These are phyloP conservation scores for Vanessa cardui DNA, from an alignment of 2,888 invertebrate genomes.

Conservation along the genomic window DNA sequence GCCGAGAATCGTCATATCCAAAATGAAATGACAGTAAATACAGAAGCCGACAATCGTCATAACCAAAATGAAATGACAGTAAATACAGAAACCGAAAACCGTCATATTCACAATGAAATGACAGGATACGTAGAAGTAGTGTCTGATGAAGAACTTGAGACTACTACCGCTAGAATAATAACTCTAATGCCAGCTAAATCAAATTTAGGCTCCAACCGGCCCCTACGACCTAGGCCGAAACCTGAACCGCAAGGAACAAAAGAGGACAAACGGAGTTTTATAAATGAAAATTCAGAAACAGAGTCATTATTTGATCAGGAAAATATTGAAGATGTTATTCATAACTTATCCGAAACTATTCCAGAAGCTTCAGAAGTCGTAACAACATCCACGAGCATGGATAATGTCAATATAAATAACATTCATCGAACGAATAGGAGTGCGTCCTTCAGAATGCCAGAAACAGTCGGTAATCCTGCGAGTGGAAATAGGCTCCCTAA, in stretches of 20 bases:
- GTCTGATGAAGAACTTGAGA: conserved; percentile 67
- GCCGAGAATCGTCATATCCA: conserved; percentile 57
- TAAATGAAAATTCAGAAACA: conserved; percentile 55
- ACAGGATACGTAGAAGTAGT: conserved; percentile 75
- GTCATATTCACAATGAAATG: conserved; percentile 61
- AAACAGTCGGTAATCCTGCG: conserved; percentile 45
- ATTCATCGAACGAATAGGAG: conserved; percentile 49
- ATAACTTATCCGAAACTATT: conserved; percentile 49
- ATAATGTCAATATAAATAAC: conserved; percentile 46
- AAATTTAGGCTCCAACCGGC: conserved; percentile 88
- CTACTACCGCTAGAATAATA: conserved; percentile 69
- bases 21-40: conserved; percentile 70
- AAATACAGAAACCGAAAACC: conserved; percentile 55
- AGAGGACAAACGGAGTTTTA: conserved; percentile 66
- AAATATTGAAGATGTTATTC: conserved; percentile 59
- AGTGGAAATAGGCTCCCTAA: conserved; percentile 67
- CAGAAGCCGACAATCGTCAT: conserved; percentile 57
- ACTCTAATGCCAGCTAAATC: conserved; percentile 91
- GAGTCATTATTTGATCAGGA: conserved; percentile 54
- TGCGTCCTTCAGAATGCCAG: conserved; percentile 50
- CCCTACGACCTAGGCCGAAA: conserved; percentile 85
- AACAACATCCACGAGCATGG: conserved; percentile 45
- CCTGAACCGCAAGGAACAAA: conserved; percentile 59
- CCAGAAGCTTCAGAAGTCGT: conserved; percentile 53
- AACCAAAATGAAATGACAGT: conserved; percentile 58